These are phyloP conservation scores for Musca vetustissima DNA, from an alignment of 1,140 invertebrate genomes.

Conservation along the genomic window DNA sequence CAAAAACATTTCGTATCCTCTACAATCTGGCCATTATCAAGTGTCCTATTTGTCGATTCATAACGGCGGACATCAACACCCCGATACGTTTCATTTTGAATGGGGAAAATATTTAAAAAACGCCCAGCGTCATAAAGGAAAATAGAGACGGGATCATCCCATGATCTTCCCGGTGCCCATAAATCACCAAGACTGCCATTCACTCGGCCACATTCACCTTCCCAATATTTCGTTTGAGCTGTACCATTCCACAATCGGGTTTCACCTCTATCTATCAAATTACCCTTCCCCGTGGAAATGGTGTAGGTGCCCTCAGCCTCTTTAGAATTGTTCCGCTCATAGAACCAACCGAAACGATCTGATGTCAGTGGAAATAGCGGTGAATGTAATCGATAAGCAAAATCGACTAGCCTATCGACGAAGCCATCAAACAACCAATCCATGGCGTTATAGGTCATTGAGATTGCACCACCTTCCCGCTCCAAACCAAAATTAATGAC, in stretches of 20 bases:
- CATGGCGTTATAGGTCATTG: conserved; percentile 63
- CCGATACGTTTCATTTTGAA: conserved; percentile 45
- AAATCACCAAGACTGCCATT: conserved; percentile 74
- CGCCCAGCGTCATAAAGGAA: conserved; percentile 71
- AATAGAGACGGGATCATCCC: conserved; percentile 61
- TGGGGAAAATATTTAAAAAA: conserved; percentile 55
- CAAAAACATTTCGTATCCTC: conserved; percentile 45
- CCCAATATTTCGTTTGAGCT: conserved; percentile 59
- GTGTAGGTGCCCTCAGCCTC: conserved; percentile 73
- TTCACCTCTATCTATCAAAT: conserved; percentile 65
- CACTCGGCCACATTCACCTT: conserved; percentile 65
- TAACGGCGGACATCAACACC: conserved; percentile 65
- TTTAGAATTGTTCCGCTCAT: conserved; percentile 69
- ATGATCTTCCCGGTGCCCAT: conserved; percentile 65
- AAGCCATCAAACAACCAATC: conserved; percentile 76
- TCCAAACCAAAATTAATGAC: conserved; percentile 60
- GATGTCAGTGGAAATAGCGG: conserved; percentile 61
- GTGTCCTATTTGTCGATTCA: conserved; percentile 60
- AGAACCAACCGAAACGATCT: conserved; percentile 78
- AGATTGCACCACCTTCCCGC: conserved; percentile 59
- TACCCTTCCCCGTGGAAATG: conserved; percentile 68
- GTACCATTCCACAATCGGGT: conserved; percentile 68
- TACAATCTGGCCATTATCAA: conserved; percentile 67
- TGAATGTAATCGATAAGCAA: conserved; percentile 60
- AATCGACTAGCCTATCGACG: conserved; percentile 65